These are phyloP conservation scores for Gnatocerus cornutus DNA, from an alignment of 2,888 invertebrate genomes.

Conservation along the genomic window DNA sequence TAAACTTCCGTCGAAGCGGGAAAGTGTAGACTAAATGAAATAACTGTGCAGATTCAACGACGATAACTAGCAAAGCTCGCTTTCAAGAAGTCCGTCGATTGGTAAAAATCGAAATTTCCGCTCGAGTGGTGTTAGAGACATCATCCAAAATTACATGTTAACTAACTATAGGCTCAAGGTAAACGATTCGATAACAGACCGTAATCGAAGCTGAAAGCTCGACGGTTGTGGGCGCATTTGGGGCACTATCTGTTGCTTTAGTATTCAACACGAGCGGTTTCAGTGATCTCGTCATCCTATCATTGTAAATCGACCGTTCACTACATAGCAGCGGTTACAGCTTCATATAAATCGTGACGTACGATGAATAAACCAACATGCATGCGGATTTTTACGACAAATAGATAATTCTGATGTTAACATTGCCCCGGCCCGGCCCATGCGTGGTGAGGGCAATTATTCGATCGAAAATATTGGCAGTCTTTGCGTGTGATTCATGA, in stretches of 20 bases:
- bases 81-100: slow-evolving; percentile 33
- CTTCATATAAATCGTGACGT: slow-evolving; percentile 58
- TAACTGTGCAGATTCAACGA: slow-evolving; percentile 6
- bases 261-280: slow-evolving; percentile 58
- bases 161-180: slow-evolving; percentile 44
- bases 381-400: slow-evolving; percentile 45
- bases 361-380: slow-evolving; percentile 53
- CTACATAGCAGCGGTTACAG: slow-evolving; percentile 56
- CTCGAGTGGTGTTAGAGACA: slow-evolving; percentile 18
- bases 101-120: slow-evolving; percentile 46
- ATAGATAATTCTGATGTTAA: slow-evolving; percentile 41
- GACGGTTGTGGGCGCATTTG: slow-evolving; percentile 15
- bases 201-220: slow-evolving; percentile 42
- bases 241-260: slow-evolving; percentile 53
- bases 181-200: slow-evolving; percentile 44
- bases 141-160: slow-evolving; percentile 41
- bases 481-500: background rate
- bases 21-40: slow-evolving; percentile 5
- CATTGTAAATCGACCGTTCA: slow-evolving; percentile 61
- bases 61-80: slow-evolving; percentile 15
- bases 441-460: background rate
- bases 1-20: background rate
- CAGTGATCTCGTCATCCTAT: slow-evolving; percentile 61
- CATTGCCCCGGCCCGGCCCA: background rate
- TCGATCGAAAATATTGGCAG: background rate